Conservation (phyloP, 64 coral and sea anemone species). For the Acropora yongei region DNA sequence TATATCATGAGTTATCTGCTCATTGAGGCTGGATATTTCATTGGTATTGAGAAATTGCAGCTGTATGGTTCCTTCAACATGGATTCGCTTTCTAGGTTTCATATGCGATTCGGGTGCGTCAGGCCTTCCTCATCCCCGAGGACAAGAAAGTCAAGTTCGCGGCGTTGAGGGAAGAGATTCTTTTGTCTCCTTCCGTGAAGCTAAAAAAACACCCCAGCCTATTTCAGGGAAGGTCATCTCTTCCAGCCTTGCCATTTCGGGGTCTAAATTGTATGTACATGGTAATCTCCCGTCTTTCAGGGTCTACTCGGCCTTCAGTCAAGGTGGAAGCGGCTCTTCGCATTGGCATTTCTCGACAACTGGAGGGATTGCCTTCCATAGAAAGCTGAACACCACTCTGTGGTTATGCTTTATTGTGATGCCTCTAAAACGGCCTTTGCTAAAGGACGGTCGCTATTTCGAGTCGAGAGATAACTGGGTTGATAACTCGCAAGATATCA, state of each 20-base stretch:
- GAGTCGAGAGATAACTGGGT: not conserved
- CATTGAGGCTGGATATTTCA: not conserved
- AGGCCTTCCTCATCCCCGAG: not conserved
- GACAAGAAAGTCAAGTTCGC: constrained; percentile 18
- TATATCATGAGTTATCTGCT: not conserved
- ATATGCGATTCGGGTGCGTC: constrained; percentile 9
- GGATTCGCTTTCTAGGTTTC: constrained; percentile 5
- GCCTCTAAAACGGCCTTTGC: not conserved
- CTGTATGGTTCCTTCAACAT: not conserved
- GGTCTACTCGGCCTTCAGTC: no score
- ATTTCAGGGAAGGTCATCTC: constrained; percentile 31
- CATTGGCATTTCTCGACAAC: not conserved
- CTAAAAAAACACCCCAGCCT: not conserved
- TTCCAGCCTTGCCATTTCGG: constrained; percentile 36
- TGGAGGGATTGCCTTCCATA: not conserved
- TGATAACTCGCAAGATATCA: not conserved
- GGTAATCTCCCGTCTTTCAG: not conserved
- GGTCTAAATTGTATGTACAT: constrained; percentile 12
- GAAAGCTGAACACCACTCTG: not conserved
- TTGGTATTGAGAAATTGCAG: not conserved
- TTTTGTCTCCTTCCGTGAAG: not conserved
- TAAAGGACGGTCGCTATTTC: not conserved
- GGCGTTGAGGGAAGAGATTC: not conserved
- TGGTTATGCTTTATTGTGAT: not conserved
- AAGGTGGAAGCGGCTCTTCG: not conserved